These are phyloP conservation scores for Melieria crassipennis DNA, from an alignment of 2,888 invertebrate genomes.

Conservation along the genomic window DNA sequence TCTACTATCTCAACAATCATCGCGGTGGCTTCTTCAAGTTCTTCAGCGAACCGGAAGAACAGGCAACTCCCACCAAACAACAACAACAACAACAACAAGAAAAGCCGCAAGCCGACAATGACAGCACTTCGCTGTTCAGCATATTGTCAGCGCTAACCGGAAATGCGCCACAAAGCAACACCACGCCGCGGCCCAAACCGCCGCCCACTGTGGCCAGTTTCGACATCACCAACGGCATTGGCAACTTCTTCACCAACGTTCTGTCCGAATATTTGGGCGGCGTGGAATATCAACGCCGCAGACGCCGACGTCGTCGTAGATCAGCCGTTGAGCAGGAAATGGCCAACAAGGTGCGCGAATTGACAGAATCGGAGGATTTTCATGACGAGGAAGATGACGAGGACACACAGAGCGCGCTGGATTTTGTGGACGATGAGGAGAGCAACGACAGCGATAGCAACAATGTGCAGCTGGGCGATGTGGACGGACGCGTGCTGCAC, in stretches of 20 bases:
- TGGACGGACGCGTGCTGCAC: conserved; percentile 51
- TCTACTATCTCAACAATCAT: conserved; percentile 84
- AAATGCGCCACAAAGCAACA: conserved; percentile 46
- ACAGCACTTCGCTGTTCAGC: conserved; percentile 52
- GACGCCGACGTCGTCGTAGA: conserved; percentile 40
- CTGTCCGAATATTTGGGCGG: conserved; percentile 59
- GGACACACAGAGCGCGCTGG: conserved; percentile 37
- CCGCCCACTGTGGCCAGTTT: conserved; percentile 46
- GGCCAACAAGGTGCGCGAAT: conserved; percentile 34
- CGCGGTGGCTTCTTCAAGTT: conserved; percentile 87
- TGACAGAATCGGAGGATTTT: conserved; percentile 46
- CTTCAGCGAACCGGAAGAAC: conserved; percentile 71
- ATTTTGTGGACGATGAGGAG: conserved; percentile 25
- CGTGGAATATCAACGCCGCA: conserved; percentile 54
- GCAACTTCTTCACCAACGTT: conserved; percentile 60
- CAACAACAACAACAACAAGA: conserved; percentile 33
- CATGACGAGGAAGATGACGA: conserved; percentile 52
- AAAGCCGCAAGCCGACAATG: conserved; percentile 31
- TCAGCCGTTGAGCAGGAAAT: conserved; percentile 47
- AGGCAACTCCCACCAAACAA: conserved; percentile 40
- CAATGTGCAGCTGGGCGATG: conserved; percentile 17
- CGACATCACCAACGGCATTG: conserved; percentile 57
- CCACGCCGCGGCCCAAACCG: conserved; percentile 46
- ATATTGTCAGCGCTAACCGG: conserved; percentile 58
- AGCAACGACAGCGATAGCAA: not conserved